Conservation (phyloP, 2,888 invertebrate genomes). For the Athalia circularis region DNA sequence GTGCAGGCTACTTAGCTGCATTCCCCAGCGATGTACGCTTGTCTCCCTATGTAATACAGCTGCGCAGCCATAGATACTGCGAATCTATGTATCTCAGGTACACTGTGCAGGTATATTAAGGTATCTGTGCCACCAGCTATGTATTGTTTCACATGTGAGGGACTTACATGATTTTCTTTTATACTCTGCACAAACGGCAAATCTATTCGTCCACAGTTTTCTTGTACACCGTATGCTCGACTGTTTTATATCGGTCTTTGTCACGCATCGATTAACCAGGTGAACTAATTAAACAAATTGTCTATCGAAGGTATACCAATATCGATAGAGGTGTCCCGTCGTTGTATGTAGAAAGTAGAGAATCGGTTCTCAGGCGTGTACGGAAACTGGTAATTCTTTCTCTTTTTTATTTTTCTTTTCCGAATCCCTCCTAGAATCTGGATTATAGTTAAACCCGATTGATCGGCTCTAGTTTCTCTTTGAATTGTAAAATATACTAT, state of each 20-base stretch:
- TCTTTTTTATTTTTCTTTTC: background rate
- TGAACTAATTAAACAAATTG: too few species aligned
- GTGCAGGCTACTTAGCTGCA: slow-evolving; percentile 38
- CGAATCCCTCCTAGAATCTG: background rate
- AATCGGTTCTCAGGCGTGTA: slow-evolving; percentile 4
- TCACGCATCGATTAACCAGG: too few species aligned
- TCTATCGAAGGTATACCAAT: background rate
- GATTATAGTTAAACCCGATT: background rate
- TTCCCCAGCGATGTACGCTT: slow-evolving; percentile 26
- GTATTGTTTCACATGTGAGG: too few species aligned
- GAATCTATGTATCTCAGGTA: slow-evolving; percentile 8
- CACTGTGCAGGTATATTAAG: background rate
- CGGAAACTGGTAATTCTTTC: slow-evolving; percentile 26
- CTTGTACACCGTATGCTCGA: too few species aligned
- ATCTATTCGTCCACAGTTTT: too few species aligned
- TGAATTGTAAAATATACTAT: background rate
- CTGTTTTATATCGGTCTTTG: too few species aligned
- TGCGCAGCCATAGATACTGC: slow-evolving; percentile 15
- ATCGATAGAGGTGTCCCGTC: background rate
- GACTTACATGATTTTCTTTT: too few species aligned
- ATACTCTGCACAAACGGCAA: too few species aligned
- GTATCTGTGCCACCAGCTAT: too few species aligned
- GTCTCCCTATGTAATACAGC: background rate
- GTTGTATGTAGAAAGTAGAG: background rate
- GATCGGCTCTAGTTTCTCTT: slow-evolving; percentile 16